Conservation (phyloP, 2,113 vertebrate species). For the Hiodon alosoides region DNA sequence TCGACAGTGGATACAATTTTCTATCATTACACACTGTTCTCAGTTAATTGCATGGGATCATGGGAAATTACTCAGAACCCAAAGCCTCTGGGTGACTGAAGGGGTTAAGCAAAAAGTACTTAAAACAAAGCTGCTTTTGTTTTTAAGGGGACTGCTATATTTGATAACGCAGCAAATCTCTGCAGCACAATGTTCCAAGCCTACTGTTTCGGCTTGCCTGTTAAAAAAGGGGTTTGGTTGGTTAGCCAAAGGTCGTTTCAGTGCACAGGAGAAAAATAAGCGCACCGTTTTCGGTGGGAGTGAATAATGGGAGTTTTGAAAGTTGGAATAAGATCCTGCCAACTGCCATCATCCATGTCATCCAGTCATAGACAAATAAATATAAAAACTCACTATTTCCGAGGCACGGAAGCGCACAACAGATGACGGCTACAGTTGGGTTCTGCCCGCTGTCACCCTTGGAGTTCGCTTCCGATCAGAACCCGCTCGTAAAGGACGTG, state of each 20-base stretch:
- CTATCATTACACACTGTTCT: no score
- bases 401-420: constrained; percentile 10
- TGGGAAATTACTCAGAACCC: no score
- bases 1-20: no score
- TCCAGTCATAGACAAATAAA: constrained; percentile 14
- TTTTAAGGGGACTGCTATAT: no score
- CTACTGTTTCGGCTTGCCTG: background rate
- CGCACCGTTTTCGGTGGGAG: background rate
- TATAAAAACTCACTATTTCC: constrained; percentile 26
- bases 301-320: background rate
- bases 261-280: constrained; percentile 1
- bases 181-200: background rate
- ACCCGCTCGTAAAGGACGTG: no score
- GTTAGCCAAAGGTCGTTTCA: background rate
- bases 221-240: background rate
- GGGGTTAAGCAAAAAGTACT: no score
- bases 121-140: no score
- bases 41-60: no score
- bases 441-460: no score
- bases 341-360: constrained; percentile 19
- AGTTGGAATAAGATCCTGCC: constrained; percentile 5
- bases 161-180: background rate
- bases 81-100: no score
- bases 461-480: no score
- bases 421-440: no score